A percentile compares a stretch with the other conserved stretches of the same genome.
Evolutionary conservation across 2,113 vertebrate species (phyloP).

Genomic region (Mellivora capensis): DNA sequence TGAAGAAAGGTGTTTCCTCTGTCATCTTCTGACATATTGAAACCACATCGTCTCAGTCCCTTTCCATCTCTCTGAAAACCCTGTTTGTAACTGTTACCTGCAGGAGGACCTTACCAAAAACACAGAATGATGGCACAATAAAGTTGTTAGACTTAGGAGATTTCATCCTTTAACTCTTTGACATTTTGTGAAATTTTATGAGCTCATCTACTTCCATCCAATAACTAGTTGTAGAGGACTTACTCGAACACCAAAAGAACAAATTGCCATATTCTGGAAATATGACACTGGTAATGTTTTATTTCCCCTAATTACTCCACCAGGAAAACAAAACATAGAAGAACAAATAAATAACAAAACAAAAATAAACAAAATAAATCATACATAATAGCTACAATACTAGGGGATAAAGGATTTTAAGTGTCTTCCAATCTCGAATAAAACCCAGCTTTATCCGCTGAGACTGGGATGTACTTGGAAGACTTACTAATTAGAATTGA

Average conservation of each 20-base stretch:
- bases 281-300: background rate
- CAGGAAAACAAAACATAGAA: background rate
- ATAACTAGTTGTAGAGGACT: background rate
- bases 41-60: too few species aligned
- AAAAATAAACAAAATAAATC: background rate
- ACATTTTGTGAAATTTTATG: background rate
- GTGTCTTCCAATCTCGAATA: too few species aligned
- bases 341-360: background rate
- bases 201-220: background rate
- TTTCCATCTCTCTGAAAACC: background rate
- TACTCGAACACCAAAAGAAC: background rate
- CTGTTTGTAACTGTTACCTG: background rate
- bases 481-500: background rate
- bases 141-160: background rate
- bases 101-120: background rate
- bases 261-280: background rate
- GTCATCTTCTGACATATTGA: background rate
- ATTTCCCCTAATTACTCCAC: background rate
- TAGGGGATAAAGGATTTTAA: background rate
- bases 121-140: background rate
- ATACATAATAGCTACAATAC: background rate
- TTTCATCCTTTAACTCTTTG: background rate
- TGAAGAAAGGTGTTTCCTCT: background rate
- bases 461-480: background rate
- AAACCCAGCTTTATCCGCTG: background rate